These are phyloP conservation scores for Peromyscus melanophrys DNA, from an alignment of 2,797 vertebrate species.

Conservation along the genomic window DNA sequence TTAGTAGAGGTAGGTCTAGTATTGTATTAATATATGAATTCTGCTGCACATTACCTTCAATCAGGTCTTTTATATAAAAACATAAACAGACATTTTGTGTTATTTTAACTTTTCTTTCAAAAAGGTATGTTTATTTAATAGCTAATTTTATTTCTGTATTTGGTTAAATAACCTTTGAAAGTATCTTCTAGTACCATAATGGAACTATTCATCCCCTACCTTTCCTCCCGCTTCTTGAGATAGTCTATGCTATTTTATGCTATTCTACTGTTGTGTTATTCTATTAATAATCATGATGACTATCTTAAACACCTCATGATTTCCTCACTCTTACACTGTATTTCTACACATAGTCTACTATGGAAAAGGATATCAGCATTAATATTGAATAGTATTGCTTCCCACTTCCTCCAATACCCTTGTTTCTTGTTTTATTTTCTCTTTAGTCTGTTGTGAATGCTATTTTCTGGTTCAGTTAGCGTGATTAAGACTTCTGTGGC, in stretches of 20 bases:
- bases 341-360: neutral
- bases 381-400: neutral
- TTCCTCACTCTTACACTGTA: neutral
- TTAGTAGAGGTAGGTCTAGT: too few relatives aligned
- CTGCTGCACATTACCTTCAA: fast-evolving
- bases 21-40: neutral
- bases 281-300: neutral
- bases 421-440: neutral
- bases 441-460: neutral
- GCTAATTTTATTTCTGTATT: neutral
- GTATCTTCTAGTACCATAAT: neutral
- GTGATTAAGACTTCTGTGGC: neutral
- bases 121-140: neutral
- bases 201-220: neutral
- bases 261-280: neutral
- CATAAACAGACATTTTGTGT: neutral
- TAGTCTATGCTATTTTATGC: too few relatives aligned
- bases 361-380: neutral
- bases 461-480: neutral
- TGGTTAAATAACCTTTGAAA: neutral
- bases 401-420: neutral
- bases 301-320: neutral
- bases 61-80: neutral
- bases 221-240: neutral
- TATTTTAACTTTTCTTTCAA: neutral